Evolutionary conservation across 2,888 invertebrate genomes (phyloP), one percentile per base, ranked within the genome.

Genomic region (Zelleria hepariella): DNA sequence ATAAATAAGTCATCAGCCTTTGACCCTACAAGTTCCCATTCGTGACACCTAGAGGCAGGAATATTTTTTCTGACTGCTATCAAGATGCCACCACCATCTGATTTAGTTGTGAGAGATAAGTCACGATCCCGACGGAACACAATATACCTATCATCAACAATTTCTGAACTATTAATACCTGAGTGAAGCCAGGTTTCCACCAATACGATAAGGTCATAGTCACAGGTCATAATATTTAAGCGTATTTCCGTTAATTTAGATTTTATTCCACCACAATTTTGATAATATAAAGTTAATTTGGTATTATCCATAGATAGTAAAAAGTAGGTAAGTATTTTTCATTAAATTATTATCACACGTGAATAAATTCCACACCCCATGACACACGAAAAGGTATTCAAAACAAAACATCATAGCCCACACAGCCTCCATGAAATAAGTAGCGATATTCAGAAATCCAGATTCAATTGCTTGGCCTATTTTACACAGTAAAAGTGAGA

Each of bases 101-200:
- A 15, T 15, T 42, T 42, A 42, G 10, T 42, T 42, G 32, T 42
- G 10, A 42, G 4, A 1, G 32, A 10, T 42, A 42, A 15, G 15
- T 42, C 15, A 5, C 32, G 32, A 15, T 42, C 32, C 32, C 32
- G 32, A 2, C 51, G 51, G 18, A 51, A 51, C 4, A 51, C 1
- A 8, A 21, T 18, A 49, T 49, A 20, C 7, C 51, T 18, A 51
- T 18, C 18, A 21, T 51, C 51, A 5, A 7, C 10, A 18, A 51
- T 20, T n/a, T 51, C 51, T 18, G 20, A 51, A 20, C 61, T 2
- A 42, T 42, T 10, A 15, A 42, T 42, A 10, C 32, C 32, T 42
- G 32, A 15, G 15, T 42, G 32, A 42, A 63, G 47, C 63, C 63
- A 64, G 1, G 63, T 64, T 57, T 64, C 63, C 1, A 61, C 59